These are phyloP conservation scores for Festucalex cinctus DNA, from an alignment of 2,113 vertebrate genomes.

Conservation along the genomic window DNA sequence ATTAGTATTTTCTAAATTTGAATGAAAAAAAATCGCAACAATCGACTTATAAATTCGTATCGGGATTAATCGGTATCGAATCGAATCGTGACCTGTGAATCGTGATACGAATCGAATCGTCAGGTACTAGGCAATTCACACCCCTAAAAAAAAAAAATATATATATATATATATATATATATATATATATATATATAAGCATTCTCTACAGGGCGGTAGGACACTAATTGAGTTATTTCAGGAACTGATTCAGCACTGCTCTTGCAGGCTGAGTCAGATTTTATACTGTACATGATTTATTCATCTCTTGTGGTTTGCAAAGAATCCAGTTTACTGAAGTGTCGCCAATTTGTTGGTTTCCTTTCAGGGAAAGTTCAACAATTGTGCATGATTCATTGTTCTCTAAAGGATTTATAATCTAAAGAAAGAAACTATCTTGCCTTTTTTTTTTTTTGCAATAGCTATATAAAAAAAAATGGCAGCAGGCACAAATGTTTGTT, in stretches of 20 bases:
- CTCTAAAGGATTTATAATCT: constrained; percentile 30
- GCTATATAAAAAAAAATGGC: constrained; percentile 27
- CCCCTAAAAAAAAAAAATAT: no score
- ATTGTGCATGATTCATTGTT: constrained; percentile 36
- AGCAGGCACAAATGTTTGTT: constrained; percentile 28
- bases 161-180: no score
- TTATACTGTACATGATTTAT: not conserved
- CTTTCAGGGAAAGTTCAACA: constrained; percentile 30
- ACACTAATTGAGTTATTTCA: constrained; percentile 46
- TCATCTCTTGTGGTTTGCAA: not conserved
- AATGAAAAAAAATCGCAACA: no score
- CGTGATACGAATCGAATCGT: no score
- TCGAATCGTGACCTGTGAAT: no score
- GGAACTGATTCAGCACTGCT: constrained; percentile 25
- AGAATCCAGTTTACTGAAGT: not conserved
- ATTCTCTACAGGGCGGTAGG: constrained; percentile 29
- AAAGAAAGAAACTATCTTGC: constrained; percentile 7
- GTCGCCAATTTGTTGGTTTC: not conserved
- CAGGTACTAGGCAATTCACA: no score
- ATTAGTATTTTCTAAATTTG: no score
- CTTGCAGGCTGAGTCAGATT: constrained; percentile 26
- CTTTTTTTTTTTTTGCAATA: constrained; percentile 14
- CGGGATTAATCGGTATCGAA: no score
- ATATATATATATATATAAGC: no score
- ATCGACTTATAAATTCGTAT: no score